Base-by-base conservation (phyloP, 2,888 invertebrate genomes). In the Aelia acuminata region DNA sequence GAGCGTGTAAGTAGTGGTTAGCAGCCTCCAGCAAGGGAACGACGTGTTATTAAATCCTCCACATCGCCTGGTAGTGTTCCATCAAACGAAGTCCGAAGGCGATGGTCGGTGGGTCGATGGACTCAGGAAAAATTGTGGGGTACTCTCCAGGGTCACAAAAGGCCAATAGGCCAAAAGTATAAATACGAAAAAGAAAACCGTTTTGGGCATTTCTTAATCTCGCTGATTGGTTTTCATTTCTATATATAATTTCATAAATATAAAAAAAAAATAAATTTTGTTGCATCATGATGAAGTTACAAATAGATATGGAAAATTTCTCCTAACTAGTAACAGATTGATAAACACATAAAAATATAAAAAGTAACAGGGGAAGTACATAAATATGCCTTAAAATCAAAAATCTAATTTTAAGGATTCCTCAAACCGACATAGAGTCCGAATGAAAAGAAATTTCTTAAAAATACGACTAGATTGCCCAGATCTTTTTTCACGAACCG, bases 1-100 rank as follows among this genome's bases (percentile, higher is more conserved):
- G 63, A 15, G 63, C 63, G 63, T 70, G 63, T 70, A 70, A 70
- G 63, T 70, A 70, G 63, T 70, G 63, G 63, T 70, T 70, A 70
- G 63, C 57, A n/a, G 31, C 63, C 35, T 70, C 63, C 7, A 70
- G 63, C 63, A 15, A 18, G 31, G 18, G 18, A 1, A 31, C 3
- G 63, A 70, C 63, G 63, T 70, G 35, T 70, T 35, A 70, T 70
- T 70, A 70, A 35, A 70, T 11, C 63, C 63, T 70, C 63, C 63
- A 70, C 63, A 70, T 70, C 31, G 63, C 35, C 63, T 70, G 63
- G 63, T 70, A 70, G 31, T 70, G 63, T 70, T 70, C 63, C 63
- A 2, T 70, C 63, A 20, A n/a, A n/a, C 31, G 18, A 18, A 3
- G 15, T 20, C 63, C 20, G 63, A 20, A 70, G 63, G 63, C 63